Conservation (phyloP, 2,888 invertebrate genomes). For the Thyatira batis region DNA sequence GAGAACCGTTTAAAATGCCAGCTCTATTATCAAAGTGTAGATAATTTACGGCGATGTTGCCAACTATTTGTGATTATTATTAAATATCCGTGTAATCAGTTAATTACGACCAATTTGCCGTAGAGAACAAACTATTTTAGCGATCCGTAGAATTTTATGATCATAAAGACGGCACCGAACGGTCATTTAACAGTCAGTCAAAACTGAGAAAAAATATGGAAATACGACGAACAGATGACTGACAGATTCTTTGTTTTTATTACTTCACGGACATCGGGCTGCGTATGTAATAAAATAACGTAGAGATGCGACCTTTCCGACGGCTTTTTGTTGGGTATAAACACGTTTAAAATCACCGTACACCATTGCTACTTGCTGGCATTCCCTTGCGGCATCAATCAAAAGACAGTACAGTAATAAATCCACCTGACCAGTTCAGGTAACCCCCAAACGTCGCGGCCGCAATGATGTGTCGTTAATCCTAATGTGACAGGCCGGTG, state of each 20-base stretch:
- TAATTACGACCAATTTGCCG: background rate
- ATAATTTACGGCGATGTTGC: background rate
- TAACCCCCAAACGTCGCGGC: slow-evolving; percentile 19
- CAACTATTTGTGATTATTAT: background rate
- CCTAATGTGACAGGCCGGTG: slow-evolving; percentile 22
- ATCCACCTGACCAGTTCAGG: slow-evolving; percentile 33
- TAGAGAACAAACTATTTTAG: background rate
- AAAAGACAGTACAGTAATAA: slow-evolving; percentile 16
- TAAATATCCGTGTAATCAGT: background rate
- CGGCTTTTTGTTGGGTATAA: background rate
- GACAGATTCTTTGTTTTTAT: slow-evolving; percentile 3
- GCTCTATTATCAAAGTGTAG: background rate
- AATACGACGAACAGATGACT: slow-evolving; percentile 4
- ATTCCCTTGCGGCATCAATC: slow-evolving; percentile 16
- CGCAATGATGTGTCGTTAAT: slow-evolving; percentile 23
- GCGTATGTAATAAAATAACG: background rate
- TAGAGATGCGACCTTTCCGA: slow-evolving; percentile 3
- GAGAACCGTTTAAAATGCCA: background rate
- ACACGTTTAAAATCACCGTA: slow-evolving; percentile 4
- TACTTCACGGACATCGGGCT: slow-evolving; percentile 1
- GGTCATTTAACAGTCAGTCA: background rate
- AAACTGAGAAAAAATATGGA: slow-evolving; percentile 1
- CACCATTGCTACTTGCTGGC: slow-evolving; percentile 32
- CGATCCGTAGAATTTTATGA: background rate
- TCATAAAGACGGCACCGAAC: background rate